Base-by-base conservation (phyloP, 2,888 invertebrate genomes). In the Leptinotarsa rubiginosa region DNA sequence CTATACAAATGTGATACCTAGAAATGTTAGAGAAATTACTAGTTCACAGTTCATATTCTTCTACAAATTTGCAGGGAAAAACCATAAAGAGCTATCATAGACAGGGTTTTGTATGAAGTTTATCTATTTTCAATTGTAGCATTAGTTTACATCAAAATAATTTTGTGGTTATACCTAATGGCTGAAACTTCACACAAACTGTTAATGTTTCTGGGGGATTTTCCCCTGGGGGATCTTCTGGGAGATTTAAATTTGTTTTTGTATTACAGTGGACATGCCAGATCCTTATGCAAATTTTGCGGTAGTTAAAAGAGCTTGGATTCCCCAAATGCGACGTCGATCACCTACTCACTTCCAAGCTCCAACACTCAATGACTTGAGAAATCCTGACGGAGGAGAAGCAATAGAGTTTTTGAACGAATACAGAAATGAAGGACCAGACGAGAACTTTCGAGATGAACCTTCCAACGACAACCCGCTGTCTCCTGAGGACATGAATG, bases 271-370 rank as follows among this genome's bases (percentile, higher is more conserved):
- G 74, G 87, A 87, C 76, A 85, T 88, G 82, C 85, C 84, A 47
- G 87, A 87, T 77, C 88, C 88, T 5, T 85, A 86, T 70, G 84
- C 84, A 10, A 83, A 82, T 62, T 85, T 85, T 70, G 75, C 82
- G 68, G 77, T 83, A 15, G 71, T 79, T 7, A 88, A 88, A 79
- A 81, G 87, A 70, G 77, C 82, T 18, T 87, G 86, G 86, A 82
- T 86, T n/a, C 87, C 87, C 16, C 86, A 86, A 77, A 88, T 88
- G 87, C 85, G 84, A 47, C 85, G 87, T 4, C 78, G 86, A 56
- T 84, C 86, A 3, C 25, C 68, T 16, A 66, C 70, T 16, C 82
- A 87, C 87, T 81, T 88, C 86, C 16, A 88, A 25, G 41, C 50
- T 65, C 18, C 41, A 62, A 64, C 16, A 31, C 65, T 69, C 12